Evolutionary conservation across 2,888 invertebrate species (phyloP), one percentile per base, ranked within the genome.

Genomic region (Phanerotoma sp.): DNA sequence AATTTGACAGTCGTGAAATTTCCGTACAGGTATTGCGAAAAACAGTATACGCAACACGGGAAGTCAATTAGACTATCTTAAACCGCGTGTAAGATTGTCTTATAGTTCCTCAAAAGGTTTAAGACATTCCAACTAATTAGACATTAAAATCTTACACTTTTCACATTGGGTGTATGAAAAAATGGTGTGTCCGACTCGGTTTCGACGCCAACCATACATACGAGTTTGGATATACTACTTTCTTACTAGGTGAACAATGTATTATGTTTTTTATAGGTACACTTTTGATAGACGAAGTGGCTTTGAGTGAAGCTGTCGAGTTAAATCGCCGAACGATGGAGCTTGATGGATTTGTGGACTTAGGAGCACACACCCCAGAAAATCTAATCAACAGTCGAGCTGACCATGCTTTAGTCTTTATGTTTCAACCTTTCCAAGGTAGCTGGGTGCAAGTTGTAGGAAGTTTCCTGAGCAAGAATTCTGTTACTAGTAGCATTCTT

Each of bases 371-470:
- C 38, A 66, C 67, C 5, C 62, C 66, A 11, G 38, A 57, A 10
- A 11, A 56, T 16, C 52, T 56, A 33, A 28, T 37, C 35, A 52
- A 54, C 32, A 47, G 25, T 10, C 25, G 56, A n/a, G 69, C 59
- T 20, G 66, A 70, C 28, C 67, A 69, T 54, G 67, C 67, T 9
- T 37, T 68, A 2, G 70, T 69, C 2, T 64, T 68, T 11, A 63
- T 65, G 62, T 66, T 65, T 45, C 61, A 65, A 44, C 64, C 67
- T 10, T 64, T 66, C 10, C 56, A 42, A 33, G 63, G 63, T 11
- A 9, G 33, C 16, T 69, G 65, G 61, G 58, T 66, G 6, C 70
- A 68, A 53, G 57, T 48, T 4, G 37, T 62, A 15, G 60, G 51
- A 9, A 16, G 35, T 10, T 62, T 60, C 20, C 30, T 57, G 13